Conservation (phyloP, 1,140 invertebrate species). For the Spodoptera litura region DNA sequence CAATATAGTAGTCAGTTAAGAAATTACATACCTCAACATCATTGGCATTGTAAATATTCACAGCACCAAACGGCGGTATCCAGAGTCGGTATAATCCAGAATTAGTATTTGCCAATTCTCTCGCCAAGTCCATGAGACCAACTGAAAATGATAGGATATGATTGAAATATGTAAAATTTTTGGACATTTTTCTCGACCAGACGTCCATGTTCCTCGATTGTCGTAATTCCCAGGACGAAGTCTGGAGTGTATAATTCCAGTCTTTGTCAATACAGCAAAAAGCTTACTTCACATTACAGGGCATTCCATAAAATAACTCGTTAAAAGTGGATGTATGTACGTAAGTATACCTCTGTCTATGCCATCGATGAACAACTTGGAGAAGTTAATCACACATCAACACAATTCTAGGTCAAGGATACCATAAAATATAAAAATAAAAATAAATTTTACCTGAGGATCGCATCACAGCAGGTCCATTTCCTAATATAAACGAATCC, state of each 20-base stretch:
- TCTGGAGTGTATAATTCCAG: too few relatives aligned
- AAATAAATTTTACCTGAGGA: slow-evolving; percentile 47
- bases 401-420: background rate
- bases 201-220: too few relatives aligned
- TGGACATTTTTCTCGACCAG: background rate
- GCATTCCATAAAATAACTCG: too few relatives aligned
- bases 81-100: slow-evolving; percentile 59
- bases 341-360: too few relatives aligned
- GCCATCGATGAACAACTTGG: too few relatives aligned
- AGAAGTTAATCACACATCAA: background rate
- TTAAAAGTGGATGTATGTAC: too few relatives aligned
- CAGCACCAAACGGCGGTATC: slow-evolving; percentile 53
- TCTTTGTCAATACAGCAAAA: too few relatives aligned
- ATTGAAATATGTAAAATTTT: background rate
- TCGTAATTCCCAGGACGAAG: too few relatives aligned
- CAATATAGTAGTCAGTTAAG: too few relatives aligned
- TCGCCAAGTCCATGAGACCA: slow-evolving; percentile 53
- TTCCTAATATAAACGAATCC: slow-evolving; percentile 51
- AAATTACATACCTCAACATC: slow-evolving; percentile 64
- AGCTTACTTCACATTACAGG: too few relatives aligned
- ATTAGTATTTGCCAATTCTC: slow-evolving; percentile 49
- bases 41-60: slow-evolving; percentile 68
- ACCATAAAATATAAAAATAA: background rate
- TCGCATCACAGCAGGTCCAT: slow-evolving; percentile 41
- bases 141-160: slow-evolving; percentile 53